These are phyloP conservation scores for Herpetotheres cachinnans DNA, from an alignment of 2,113 vertebrate genomes.

Conservation along the genomic window DNA sequence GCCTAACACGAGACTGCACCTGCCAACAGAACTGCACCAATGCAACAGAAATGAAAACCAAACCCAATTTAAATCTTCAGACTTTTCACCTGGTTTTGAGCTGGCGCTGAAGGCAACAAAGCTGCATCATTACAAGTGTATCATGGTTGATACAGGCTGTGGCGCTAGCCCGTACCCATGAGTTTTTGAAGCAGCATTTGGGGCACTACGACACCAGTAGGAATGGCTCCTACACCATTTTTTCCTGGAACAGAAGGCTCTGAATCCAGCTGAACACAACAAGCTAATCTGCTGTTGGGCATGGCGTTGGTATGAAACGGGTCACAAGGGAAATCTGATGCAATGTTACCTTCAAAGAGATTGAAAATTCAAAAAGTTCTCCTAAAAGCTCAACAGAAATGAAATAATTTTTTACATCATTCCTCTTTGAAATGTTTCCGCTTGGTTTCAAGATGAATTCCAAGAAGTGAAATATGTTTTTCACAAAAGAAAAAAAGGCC, in stretches of 20 bases:
- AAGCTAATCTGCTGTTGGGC: background rate
- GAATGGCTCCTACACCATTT: background rate
- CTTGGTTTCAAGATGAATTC: background rate
- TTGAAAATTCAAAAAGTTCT: background rate
- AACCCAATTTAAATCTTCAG: background rate
- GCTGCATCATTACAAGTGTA: too few relatives aligned
- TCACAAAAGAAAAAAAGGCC: background rate
- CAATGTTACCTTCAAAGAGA: background rate
- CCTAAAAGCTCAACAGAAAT: background rate
- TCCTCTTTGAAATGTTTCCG: background rate
- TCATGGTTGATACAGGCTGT: background rate
- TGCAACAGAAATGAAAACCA: background rate
- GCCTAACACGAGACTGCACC: rapidly evolving
- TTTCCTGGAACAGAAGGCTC: background rate
- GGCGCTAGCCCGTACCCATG: rapidly evolving
- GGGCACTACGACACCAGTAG: background rate
- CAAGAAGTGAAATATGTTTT: background rate
- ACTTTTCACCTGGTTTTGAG: background rate
- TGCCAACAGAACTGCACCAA: background rate
- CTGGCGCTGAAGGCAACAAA: background rate
- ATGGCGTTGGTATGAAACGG: rapidly evolving
- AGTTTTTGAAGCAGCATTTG: background rate
- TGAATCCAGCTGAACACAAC: background rate
- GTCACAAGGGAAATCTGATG: background rate
- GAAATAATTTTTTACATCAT: background rate